Base-by-base conservation (phyloP, 2,888 invertebrate species). In the Lithophane leautieri region DNA sequence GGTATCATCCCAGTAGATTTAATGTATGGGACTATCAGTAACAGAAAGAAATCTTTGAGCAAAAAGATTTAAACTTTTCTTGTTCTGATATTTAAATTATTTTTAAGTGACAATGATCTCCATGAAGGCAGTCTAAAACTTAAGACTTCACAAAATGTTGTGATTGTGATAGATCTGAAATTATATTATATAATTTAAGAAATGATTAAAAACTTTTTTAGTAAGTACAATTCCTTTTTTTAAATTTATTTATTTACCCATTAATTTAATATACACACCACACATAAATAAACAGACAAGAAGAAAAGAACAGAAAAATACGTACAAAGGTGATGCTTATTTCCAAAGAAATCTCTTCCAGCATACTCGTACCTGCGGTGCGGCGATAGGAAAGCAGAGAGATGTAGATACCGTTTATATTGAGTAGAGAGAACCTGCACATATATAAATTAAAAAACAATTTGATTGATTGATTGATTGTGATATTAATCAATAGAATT, bases 121-220 rank as follows among this genome's bases (percentile, higher is more conserved):
- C 85, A 83, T 83, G 83, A 82, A 71, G 86, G 86, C 83, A 84
- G 86, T 83, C 84, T 83, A 83, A 82, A 81, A 73, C 50, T 6
- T 11, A 70, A 44, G 58, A 70, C 70, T 70, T 76, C 78, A 76
- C 71, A 81, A 76, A 69, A 54, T 66, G 61, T 72, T 85, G 74
- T 81, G 72, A 80, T 85, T 82, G 82, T 88, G 82, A 86, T 84
- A 84, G 79, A 82, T 88, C 82, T 82, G 78, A 84, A 88, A 78
- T 83, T 81, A 76, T 77, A 68, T 44, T 77, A 68, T 44, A 72
- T 78, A 78, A 54, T 34, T 54, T 79, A 62, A 56, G 50, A 68
- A 78, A 61, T 60, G 34, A 86, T 84, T 86, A 87, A 87, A 86
- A 60, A 34, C n/a, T 62, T 70, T 70, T 72, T 81, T 78, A 54